A percentile compares a stretch with the other conserved stretches of the same genome.
phyloP scores from a whole-genome alignment of 53 echinoderm and acorn worm genomes.

The Astropecten irregularis region DNA sequence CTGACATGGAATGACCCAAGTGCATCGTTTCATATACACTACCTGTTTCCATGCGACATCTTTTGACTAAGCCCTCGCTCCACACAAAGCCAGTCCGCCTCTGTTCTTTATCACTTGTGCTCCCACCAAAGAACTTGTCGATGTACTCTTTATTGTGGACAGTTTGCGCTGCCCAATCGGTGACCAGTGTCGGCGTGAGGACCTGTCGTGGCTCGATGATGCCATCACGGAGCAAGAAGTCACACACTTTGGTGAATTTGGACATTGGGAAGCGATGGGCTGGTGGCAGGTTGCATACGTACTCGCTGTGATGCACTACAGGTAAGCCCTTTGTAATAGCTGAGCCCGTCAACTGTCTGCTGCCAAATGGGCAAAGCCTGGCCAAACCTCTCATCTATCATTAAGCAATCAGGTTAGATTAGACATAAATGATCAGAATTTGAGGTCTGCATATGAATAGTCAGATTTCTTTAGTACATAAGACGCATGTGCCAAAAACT shows the following conservation, averaged over 20 bases:
- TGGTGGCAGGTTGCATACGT: constrained; percentile 71
- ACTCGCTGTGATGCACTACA: constrained; percentile 75
- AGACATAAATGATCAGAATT: no score
- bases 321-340: constrained; percentile 25
- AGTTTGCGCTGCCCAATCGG: constrained; percentile 16
- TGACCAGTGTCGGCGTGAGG: constrained; percentile 33
- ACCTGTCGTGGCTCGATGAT: constrained; percentile 62
- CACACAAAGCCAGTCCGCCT: constrained; percentile 72
- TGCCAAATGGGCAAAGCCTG: background rate
- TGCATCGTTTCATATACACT: background rate
- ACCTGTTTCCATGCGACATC: constrained; percentile 83
- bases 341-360: background rate
- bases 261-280: constrained; percentile 75
- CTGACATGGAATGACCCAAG: no score
- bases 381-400: no score
- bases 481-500: no score
- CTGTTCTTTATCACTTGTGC: constrained; percentile 69
- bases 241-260: constrained; percentile 69
- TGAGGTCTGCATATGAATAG: no score
- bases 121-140: constrained; percentile 67
- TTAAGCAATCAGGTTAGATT: no score
- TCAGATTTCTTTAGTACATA: no score
- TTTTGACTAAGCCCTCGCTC: constrained; percentile 67
- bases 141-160: constrained; percentile 77
- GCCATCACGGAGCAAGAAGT: constrained; percentile 65